phyloP scores from a whole-genome alignment of 2,797 vertebrate species.

The Phataginus tricuspis region DNA sequence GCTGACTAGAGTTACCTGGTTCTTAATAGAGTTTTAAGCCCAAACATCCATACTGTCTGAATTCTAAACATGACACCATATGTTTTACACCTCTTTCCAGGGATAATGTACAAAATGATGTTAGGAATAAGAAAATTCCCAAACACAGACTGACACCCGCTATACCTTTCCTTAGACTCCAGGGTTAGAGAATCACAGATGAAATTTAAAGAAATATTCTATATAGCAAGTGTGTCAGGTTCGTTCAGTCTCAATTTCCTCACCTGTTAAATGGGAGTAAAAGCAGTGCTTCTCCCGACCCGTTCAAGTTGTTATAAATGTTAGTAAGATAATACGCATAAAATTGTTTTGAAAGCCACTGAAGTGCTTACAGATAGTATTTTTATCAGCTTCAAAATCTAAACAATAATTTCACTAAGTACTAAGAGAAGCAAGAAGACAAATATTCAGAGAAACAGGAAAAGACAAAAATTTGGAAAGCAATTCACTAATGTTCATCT shows the following conservation, averaged over 20 bases:
- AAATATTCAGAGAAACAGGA: neutral
- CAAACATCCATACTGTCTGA: neutral
- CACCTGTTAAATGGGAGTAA: neutral
- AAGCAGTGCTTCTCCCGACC: neutral
- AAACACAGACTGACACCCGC: no score
- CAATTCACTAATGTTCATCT: neutral
- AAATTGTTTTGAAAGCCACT: neutral
- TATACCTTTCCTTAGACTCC: neutral
- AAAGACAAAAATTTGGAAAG: neutral
- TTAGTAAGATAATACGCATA: neutral
- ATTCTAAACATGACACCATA: neutral
- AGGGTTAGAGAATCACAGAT: neutral
- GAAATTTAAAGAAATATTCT: neutral
- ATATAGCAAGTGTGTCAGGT: no score
- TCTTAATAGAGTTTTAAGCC: neutral
- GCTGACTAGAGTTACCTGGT: neutral
- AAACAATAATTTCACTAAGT: neutral
- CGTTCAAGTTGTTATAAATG: neutral
- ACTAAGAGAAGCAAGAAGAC: neutral
- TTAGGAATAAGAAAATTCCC: neutral
- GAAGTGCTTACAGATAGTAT: neutral
- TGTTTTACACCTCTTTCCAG: neutral
- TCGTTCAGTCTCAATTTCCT: neutral
- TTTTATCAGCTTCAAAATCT: slow-evolving; percentile 43
- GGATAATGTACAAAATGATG: neutral